These are phyloP conservation scores for Esox niger DNA, from an alignment of 2,113 vertebrate genomes.

Conservation along the genomic window DNA sequence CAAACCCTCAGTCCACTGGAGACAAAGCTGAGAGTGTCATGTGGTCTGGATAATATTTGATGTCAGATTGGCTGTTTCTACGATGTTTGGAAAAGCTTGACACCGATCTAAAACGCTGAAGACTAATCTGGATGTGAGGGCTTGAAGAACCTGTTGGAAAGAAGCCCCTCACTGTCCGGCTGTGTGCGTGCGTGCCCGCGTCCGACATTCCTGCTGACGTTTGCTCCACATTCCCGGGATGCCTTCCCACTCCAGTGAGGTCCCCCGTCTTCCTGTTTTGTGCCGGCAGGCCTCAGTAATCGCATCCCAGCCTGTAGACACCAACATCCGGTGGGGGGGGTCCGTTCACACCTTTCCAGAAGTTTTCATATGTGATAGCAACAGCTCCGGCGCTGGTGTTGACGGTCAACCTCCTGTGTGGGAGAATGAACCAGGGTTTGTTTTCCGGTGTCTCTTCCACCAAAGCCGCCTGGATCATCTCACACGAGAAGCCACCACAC, in stretches of 20 bases:
- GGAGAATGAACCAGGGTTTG: constrained; percentile 7
- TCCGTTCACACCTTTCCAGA: constrained; percentile 55
- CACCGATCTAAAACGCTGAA: background rate
- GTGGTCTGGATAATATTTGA: constrained; percentile 6
- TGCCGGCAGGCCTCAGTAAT: constrained; percentile 47
- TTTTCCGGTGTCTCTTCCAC: too few species aligned
- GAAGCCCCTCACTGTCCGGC: constrained; percentile 7
- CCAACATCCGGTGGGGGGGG: constrained; percentile 21
- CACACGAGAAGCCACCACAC: too few species aligned
- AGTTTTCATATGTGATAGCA: constrained; percentile 29
- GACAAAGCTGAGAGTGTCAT: constrained; percentile 7
- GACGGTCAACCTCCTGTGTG: constrained; percentile 16
- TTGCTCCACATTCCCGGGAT: constrained; percentile 46
- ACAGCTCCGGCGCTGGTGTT: constrained; percentile 17
- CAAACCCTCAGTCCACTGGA: constrained; percentile 9
- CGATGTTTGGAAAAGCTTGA: background rate
- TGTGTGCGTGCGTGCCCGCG: constrained; percentile 17
- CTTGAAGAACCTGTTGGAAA: background rate
- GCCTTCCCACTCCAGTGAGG: constrained; percentile 28
- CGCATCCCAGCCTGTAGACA: constrained; percentile 45
- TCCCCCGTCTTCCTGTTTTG: constrained; percentile 37
- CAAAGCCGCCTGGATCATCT: too few species aligned
- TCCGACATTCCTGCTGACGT: constrained; percentile 19
- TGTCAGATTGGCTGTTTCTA: background rate
- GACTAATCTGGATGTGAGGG: background rate